These are phyloP conservation scores for Crocidura indochinensis DNA, from an alignment of 2,797 vertebrate species.

Conservation along the genomic window DNA sequence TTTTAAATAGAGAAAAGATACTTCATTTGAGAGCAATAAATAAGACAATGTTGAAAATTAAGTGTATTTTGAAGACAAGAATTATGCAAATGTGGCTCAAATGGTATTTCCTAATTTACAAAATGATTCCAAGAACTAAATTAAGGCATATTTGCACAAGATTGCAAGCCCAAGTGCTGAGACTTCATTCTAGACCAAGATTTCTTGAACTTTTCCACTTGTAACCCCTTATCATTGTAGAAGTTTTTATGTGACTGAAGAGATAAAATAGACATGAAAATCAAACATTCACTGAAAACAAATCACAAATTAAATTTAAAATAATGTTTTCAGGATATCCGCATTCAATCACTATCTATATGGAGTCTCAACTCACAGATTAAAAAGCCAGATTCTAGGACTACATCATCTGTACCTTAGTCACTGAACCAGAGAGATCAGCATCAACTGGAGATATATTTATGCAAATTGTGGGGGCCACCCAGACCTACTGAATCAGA, in stretches of 20 bases:
- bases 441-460: neutral
- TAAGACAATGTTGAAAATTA: neutral
- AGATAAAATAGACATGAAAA: no score
- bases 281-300: no score
- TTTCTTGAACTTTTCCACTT: no score
- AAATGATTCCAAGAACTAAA: neutral
- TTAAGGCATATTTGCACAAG: neutral
- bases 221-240: no score
- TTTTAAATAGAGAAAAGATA: neutral
- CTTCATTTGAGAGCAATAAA: slow-evolving; percentile 5
- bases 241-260: no score
- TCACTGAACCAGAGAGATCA: neutral
- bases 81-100: neutral
- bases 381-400: no score
- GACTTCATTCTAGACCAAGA: neutral
- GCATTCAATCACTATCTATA: no score
- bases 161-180: neutral
- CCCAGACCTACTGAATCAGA: slow-evolving; percentile 1
- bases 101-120: neutral
- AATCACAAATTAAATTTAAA: no score
- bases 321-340: no score
- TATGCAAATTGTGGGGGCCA: neutral
- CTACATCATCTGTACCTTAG: neutral
- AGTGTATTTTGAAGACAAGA: slow-evolving; percentile 12
- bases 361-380: no score